A percentile compares a stretch with the other conserved stretches of the same genome.
phyloP scores from a whole-genome alignment of 2,113 vertebrate genomes.

The Upupa epops region DNA sequence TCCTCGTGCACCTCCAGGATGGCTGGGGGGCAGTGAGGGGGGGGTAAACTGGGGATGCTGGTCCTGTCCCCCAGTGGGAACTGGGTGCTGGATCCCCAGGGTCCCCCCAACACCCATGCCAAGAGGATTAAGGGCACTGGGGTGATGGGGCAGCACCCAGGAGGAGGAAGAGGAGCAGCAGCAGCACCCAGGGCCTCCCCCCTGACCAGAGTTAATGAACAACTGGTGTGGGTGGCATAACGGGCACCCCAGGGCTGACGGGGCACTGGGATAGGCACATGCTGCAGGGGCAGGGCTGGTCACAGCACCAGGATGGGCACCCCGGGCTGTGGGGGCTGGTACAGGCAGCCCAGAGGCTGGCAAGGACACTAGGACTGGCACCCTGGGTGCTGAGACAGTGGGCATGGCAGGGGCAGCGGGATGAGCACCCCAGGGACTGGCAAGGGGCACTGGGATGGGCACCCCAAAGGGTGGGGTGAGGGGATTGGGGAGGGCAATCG shows the following conservation, averaged over 20 bases:
- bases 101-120: background rate
- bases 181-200: background rate
- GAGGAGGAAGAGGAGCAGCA: background rate
- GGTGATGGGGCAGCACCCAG: accelerated
- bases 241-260: too few relatives aligned
- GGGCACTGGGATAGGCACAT: too few relatives aligned
- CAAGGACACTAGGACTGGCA: too few relatives aligned
- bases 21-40: conserved; percentile 79
- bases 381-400: too few relatives aligned
- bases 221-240: background rate
- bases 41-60: background rate
- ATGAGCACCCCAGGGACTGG: background rate
- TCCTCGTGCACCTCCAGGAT: conserved; percentile 98
- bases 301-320: too few relatives aligned
- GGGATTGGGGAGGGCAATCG: too few relatives aligned
- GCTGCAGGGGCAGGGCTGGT: too few relatives aligned
- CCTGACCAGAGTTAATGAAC: conserved; percentile 48
- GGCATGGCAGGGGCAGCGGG: background rate
- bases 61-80: background rate
- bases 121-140: accelerated
- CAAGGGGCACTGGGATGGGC: too few relatives aligned
- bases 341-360: too few relatives aligned
- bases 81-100: accelerated
- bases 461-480: too few relatives aligned
- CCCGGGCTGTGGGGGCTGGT: too few relatives aligned